phyloP scores from a whole-genome alignment of 2,888 invertebrate species.

The Mylabris sibirica region DNA sequence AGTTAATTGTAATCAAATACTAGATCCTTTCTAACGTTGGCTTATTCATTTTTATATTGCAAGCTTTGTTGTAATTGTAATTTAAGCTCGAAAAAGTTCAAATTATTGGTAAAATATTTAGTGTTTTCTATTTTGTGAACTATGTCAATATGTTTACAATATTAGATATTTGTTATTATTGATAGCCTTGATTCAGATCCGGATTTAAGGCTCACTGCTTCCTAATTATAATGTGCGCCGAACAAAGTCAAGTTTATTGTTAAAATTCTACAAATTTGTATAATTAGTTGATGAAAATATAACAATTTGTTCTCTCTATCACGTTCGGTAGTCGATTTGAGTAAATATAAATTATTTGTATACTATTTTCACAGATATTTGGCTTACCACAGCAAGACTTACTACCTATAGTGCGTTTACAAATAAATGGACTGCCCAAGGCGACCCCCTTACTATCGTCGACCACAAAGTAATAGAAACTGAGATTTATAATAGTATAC shows the following conservation, averaged over 20 bases:
- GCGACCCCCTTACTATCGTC: no score
- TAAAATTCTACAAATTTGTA: background rate
- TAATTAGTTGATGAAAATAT: background rate
- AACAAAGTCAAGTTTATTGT: constrained; percentile 10
- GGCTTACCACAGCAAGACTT: no score
- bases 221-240: background rate
- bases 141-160: no score
- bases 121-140: background rate
- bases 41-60: background rate
- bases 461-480: no score
- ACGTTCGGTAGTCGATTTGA: no score
- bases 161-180: background rate
- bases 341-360: no score
- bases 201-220: constrained; percentile 13
- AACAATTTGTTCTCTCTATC: no score
- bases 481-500: no score
- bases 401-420: no score
- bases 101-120: no score
- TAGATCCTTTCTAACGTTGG: background rate
- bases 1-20: no score
- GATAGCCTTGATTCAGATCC: background rate
- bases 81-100: background rate
- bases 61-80: background rate
- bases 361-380: no score
- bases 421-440: background rate